Conservation (phyloP, 2,888 invertebrate species). For the Graphium colonna region DNA sequence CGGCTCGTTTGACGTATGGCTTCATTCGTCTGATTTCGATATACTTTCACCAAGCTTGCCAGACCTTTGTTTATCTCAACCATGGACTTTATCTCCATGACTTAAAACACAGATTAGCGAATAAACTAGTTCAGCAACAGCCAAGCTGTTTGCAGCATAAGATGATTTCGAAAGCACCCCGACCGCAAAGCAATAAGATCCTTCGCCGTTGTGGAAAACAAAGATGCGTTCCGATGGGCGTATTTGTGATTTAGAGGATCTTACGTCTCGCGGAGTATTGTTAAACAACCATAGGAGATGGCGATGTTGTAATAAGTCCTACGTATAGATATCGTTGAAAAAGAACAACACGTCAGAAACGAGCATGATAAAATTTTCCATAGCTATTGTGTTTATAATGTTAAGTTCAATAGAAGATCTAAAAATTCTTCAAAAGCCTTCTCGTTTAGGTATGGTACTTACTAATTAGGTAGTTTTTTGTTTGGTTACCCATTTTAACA, state of each 20-base stretch:
- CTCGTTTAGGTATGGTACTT: too few species aligned
- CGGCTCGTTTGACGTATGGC: conserved; percentile 66
- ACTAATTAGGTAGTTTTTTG: too few species aligned
- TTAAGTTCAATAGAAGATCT: too few species aligned
- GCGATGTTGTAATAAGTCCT: conserved; percentile 16
- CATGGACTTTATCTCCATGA: conserved; percentile 9
- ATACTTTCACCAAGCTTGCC: conserved; percentile 49
- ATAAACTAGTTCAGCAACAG: neutral
- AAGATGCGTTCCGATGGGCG: conserved; percentile 63
- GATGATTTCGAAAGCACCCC: conserved; percentile 54
- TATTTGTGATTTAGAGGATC: conserved; percentile 61
- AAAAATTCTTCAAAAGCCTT: too few species aligned
- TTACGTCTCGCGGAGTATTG: conserved; percentile 31
- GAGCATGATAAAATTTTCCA: too few species aligned
- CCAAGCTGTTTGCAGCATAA: conserved; percentile 29
- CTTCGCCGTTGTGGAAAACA: conserved; percentile 65
- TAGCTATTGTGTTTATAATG: too few species aligned
- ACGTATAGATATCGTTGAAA: conserved; percentile 9
- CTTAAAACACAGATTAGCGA: conserved; percentile 33
- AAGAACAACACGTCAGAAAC: neutral
- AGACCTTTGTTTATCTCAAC: conserved; percentile 16
- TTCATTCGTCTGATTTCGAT: conserved; percentile 76
- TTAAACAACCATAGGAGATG: conserved; percentile 21
- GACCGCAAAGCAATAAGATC: conserved; percentile 71
- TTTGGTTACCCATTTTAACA: too few species aligned